Percentiles rank a stretch among this genome's conserved stretches.
These are phyloP conservation scores for Chaetophractus vellerosus DNA, from an alignment of 2,797 vertebrate genomes.

Conservation along the genomic window DNA sequence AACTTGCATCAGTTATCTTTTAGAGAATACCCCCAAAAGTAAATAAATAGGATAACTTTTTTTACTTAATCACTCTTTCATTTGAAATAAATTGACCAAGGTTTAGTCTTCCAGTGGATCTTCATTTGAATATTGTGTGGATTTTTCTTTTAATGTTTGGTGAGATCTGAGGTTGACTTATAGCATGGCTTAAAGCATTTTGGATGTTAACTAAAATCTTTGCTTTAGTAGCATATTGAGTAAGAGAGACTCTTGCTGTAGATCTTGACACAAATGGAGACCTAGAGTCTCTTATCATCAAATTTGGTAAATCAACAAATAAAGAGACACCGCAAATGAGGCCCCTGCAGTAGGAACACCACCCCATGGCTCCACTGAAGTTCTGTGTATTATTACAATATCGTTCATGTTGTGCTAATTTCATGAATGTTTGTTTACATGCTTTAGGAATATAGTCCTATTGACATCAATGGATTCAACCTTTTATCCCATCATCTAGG, in stretches of 20 bases:
- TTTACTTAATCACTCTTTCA: not conserved
- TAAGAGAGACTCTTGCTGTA: rapidly evolving
- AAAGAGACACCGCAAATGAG: not conserved
- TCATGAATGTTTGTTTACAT: too few species aligned
- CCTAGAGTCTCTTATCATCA: rapidly evolving
- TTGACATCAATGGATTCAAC: rapidly evolving
- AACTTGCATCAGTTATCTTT: not conserved
- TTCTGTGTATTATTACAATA: not conserved
- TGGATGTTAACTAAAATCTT: not conserved
- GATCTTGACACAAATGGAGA: too few species aligned
- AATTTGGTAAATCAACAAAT: not conserved
- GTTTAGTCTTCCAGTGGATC: not conserved
- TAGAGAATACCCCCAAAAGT: rapidly evolving
- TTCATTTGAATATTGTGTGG: rapidly evolving
- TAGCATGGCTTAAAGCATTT: rapidly evolving
- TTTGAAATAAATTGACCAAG: not conserved
- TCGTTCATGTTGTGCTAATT: rapidly evolving
- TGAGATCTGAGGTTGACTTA: not conserved
- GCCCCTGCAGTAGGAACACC: rapidly evolving
- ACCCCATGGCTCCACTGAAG: rapidly evolving
- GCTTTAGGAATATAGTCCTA: rapidly evolving
- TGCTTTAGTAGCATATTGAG: rapidly evolving
- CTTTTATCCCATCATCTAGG: too few species aligned
- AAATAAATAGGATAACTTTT: not conserved
- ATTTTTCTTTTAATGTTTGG: not conserved